Conservation (phyloP, 2,888 invertebrate genomes). For the Panzeria rudis region DNA sequence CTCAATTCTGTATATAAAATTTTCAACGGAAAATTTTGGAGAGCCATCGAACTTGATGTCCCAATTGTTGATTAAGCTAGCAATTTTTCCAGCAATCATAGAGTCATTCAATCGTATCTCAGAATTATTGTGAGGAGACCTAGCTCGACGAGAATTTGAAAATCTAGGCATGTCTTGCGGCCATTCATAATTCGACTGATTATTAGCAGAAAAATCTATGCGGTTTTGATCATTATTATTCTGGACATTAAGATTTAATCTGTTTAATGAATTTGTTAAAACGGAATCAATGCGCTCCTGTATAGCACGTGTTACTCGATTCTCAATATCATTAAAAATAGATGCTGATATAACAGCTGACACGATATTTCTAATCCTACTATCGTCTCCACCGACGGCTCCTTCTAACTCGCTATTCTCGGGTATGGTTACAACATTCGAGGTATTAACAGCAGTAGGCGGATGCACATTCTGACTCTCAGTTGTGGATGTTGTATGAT, state of each 20-base stretch:
- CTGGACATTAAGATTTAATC: too few relatives aligned
- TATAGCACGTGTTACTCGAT: too few relatives aligned
- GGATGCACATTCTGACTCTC: background rate
- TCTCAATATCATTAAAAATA: too few relatives aligned
- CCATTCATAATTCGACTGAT: background rate
- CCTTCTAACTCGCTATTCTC: background rate
- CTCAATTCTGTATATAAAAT: conserved; percentile 7
- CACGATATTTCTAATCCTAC: conserved; percentile 1
- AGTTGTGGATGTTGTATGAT: background rate
- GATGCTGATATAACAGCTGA: background rate
- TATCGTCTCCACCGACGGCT: conserved; percentile 5
- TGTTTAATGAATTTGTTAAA: too few relatives aligned
- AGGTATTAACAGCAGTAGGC: background rate
- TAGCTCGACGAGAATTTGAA: background rate
- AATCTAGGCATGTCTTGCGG: background rate
- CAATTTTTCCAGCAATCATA: too few relatives aligned
- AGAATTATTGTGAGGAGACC: background rate
- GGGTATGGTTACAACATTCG: background rate
- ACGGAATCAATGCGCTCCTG: too few relatives aligned
- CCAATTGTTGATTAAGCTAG: background rate
- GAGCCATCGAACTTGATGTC: conserved; percentile 14
- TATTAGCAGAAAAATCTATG: background rate
- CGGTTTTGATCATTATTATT: background rate
- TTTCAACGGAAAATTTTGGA: conserved; percentile 7
- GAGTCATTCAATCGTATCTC: background rate